phyloP scores from a whole-genome alignment of 2,113 vertebrate genomes.

The Odontesthes bonariensis region DNA sequence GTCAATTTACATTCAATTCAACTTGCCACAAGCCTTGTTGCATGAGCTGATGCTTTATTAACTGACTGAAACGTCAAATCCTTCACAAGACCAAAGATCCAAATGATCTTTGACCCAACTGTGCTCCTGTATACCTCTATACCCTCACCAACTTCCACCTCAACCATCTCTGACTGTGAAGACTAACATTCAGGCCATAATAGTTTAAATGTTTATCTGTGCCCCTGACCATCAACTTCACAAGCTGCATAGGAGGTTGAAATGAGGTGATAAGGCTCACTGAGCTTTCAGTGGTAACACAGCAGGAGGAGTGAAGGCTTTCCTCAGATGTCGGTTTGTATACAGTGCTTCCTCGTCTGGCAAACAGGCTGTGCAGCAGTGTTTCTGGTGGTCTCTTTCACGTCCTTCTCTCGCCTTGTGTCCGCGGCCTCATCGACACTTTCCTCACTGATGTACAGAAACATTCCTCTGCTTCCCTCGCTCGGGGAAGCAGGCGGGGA shows the following conservation, averaged over 20 bases:
- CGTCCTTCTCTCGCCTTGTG: constrained; percentile 7
- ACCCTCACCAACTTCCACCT: constrained; percentile 25
- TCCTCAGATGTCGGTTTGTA: constrained; percentile 95
- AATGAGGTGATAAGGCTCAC: constrained; percentile 42
- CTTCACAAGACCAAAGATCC: constrained; percentile 1
- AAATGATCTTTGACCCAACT: constrained; percentile 24
- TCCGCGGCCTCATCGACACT: constrained; percentile 46
- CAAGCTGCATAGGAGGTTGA: constrained; percentile 2
- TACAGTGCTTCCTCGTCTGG: constrained; percentile 84
- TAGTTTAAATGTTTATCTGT: constrained; percentile 4
- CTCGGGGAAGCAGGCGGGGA: constrained; percentile 64
- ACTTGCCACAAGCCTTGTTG: constrained; percentile 29
- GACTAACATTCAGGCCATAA: constrained; percentile 31
- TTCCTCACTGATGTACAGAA: constrained; percentile 89
- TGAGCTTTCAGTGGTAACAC: constrained; percentile 23
- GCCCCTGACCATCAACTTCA: constrained; percentile 6
- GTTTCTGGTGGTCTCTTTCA: constrained; percentile 86
- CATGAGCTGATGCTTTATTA: background rate
- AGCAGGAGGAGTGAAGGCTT: background rate
- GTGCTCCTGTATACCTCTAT: constrained; percentile 3
- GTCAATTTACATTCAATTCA: constrained; percentile 44
- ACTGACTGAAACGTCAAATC: constrained; percentile 4
- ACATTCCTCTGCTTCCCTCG: constrained; percentile 73
- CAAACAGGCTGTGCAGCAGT: constrained; percentile 72
- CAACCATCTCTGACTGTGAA: constrained; percentile 13